phyloP scores from a whole-genome alignment of 2,113 vertebrate genomes.

The Zosterops pallidus region DNA sequence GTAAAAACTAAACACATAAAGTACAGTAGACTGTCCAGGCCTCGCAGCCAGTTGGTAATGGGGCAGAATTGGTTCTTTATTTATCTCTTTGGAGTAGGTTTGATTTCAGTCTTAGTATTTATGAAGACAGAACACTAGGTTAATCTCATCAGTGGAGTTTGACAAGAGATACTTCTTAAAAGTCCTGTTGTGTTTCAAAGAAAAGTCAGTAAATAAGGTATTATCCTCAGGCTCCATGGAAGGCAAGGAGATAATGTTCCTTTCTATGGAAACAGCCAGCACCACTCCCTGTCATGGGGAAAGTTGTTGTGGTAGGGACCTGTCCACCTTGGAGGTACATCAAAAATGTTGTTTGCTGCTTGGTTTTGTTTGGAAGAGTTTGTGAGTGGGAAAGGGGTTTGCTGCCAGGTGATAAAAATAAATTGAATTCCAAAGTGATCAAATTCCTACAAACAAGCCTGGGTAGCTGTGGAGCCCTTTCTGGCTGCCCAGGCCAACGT shows the following conservation, averaged over 20 bases:
- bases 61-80: neutral
- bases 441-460: neutral
- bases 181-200: neutral
- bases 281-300: rapidly evolving
- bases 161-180: neutral
- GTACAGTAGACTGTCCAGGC: neutral
- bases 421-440: neutral
- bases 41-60: neutral
- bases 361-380: neutral
- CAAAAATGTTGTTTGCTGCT: neutral
- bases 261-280: neutral
- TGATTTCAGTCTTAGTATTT: neutral
- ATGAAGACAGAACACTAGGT: neutral
- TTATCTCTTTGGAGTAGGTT: neutral
- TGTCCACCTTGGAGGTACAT: neutral
- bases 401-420: neutral
- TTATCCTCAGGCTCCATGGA: neutral
- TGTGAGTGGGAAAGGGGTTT: neutral
- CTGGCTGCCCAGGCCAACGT: neutral
- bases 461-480: neutral
- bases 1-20: neutral
- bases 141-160: neutral
- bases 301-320: neutral
- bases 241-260: neutral
- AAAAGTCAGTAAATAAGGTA: neutral